A percentile compares a stretch with the other conserved stretches of the same genome.
Evolutionary conservation across 1,140 invertebrate species (phyloP).

Genomic region (Dreissena polymorpha): DNA sequence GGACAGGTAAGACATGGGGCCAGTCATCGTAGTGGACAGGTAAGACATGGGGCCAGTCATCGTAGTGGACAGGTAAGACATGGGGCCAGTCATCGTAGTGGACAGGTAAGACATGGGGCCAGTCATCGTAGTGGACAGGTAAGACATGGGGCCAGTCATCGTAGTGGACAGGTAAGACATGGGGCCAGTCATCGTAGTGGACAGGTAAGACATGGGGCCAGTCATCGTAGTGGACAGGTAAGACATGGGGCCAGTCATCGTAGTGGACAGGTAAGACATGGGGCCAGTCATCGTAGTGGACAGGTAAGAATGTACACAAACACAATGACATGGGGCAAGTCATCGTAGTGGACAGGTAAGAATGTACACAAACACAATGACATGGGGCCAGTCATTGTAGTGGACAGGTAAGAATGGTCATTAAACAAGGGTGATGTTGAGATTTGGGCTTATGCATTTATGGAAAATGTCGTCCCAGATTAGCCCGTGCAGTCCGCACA

Average conservation of each 20-base stretch:
- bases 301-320: too few species aligned
- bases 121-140: conserved; percentile 93
- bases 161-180: conserved; percentile 95
- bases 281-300: conserved; percentile 93
- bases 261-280: conserved; percentile 94
- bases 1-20: conserved; percentile 93
- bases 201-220: conserved; percentile 94
- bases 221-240: conserved; percentile 94
- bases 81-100: conserved; percentile 94
- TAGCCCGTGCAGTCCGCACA: too few species aligned
- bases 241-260: conserved; percentile 94
- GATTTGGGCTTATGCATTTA: too few species aligned
- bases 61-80: conserved; percentile 93
- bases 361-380: too few species aligned
- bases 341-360: too few species aligned
- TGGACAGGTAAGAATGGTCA: background rate
- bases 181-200: conserved; percentile 94
- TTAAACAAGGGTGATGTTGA: background rate
- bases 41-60: conserved; percentile 95
- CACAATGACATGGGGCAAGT: too few species aligned
- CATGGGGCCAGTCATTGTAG: too few species aligned
- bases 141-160: conserved; percentile 94
- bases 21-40: conserved; percentile 94
- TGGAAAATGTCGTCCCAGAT: too few species aligned
- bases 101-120: conserved; percentile 96